Evolutionary conservation across 2,113 vertebrate species (phyloP).

Genomic region (Hippoglossus stenolepis): DNA sequence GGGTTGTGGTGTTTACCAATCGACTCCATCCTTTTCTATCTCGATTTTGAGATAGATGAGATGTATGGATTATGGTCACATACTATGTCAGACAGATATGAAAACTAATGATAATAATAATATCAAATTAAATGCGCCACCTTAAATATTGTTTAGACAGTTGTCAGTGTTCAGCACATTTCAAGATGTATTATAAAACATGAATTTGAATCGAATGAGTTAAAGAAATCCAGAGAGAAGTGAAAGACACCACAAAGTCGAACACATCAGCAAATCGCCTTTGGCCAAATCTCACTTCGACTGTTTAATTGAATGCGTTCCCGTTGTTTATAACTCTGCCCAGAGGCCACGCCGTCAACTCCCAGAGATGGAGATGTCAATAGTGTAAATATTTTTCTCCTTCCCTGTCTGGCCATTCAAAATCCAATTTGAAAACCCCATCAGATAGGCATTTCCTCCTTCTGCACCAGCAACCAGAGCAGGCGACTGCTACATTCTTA

Average conservation of each 20-base stretch:
- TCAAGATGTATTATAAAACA: background rate
- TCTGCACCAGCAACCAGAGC: conserved; percentile 71
- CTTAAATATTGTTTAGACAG: background rate
- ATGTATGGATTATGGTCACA: too few relatives aligned
- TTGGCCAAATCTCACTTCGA: background rate
- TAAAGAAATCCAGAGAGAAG: background rate
- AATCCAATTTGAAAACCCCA: conserved; percentile 79
- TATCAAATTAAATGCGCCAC: background rate
- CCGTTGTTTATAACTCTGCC: conserved; percentile 65
- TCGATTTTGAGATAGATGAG: too few relatives aligned
- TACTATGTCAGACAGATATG: too few relatives aligned
- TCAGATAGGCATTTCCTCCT: conserved; percentile 85
- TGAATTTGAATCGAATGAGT: background rate
- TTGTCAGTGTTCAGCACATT: background rate
- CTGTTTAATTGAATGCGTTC: conserved; percentile 30
- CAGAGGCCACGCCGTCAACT: conserved; percentile 44
- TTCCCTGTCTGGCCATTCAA: conserved; percentile 72
- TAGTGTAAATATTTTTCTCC: conserved; percentile 67
- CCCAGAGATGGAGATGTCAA: conserved; percentile 70
- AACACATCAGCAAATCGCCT: conserved; percentile 3
- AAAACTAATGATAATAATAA: too few relatives aligned
- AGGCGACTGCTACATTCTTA: conserved; percentile 79
- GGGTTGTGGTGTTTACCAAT: too few relatives aligned
- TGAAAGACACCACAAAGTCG: background rate
- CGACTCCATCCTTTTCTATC: too few relatives aligned